Base-by-base conservation (phyloP, 2,797 vertebrate genomes). In the Distichodus sexfasciatus region DNA sequence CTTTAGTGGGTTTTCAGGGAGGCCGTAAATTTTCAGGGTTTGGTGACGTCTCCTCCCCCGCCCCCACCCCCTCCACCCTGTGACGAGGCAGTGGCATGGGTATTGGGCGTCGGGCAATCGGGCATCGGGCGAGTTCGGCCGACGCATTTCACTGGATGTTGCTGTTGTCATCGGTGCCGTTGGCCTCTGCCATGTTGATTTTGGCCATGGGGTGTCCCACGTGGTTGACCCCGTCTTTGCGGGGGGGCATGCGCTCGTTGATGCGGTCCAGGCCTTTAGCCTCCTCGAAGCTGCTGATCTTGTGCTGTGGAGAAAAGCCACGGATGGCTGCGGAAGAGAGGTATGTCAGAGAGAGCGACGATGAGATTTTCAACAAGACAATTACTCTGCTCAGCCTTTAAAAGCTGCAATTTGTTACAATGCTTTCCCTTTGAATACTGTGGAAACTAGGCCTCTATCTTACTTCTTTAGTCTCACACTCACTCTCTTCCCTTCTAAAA, bases 131-230 rank as follows among this genome's bases (percentile, higher is more conserved):
- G n/a, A n/a, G n/a, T n/a, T n/a, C n/a, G 31, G 59, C 44, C 14
- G n/a, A 2, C 55, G 38, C 80, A 87, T 93, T n/a, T n/a, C 90
- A 92, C 88, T 93, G 89, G 87, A 91, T 82, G 84, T 92, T 92
- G 83, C 91, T 90, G 88, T 90, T 92, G 84, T 93, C 92, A 55
- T 93, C 92, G 38, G 91, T 93, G 85, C 92, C 92, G 24, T 93
- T 93, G 8, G 90, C 90, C 81, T 93, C 92, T 0, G 91, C 90
- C 90, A 92, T 86, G 80, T 92, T 93, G 90, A 91, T 92, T 85
- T 92, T 93, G 47, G 90, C 90, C 86, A 91, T 92, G 77, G 91
- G 91, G 61, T 90, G 90, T 62, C 89, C 92, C 77, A 92, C 90
- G 0, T 92, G 89, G 85, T 91, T 91, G 70, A 93, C 90, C 36